Evolutionary conservation across 2,113 vertebrate genomes (phyloP).

Genomic region (Cercopithecus mona): DNA sequence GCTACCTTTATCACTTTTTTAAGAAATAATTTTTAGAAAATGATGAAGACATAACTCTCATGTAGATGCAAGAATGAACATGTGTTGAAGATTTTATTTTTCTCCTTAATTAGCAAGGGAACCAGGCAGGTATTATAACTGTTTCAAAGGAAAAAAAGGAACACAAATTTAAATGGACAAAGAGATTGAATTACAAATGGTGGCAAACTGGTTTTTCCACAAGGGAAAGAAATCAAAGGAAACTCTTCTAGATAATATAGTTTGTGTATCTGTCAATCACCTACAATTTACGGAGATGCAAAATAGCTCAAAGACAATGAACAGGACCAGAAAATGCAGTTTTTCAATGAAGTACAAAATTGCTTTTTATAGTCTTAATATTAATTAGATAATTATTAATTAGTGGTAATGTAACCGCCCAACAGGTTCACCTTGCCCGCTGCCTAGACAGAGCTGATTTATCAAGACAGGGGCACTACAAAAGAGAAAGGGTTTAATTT

Average conservation of each 20-base stretch:
- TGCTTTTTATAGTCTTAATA: not conserved
- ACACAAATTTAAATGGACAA: slow-evolving; percentile 7
- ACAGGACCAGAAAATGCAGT: not conserved
- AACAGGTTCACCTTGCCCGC: no score
- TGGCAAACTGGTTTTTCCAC: slow-evolving; percentile 8
- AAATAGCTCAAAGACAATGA: not conserved
- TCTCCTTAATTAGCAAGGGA: not conserved
- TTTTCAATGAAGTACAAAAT: not conserved
- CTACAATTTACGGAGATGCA: not conserved
- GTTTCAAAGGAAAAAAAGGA: slow-evolving; percentile 1
- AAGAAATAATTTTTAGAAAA: not conserved
- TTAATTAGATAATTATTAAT: not conserved
- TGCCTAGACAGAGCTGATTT: no score
- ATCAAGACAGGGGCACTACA: no score
- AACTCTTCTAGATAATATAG: not conserved
- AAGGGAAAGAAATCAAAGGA: slow-evolving; percentile 5
- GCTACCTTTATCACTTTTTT: not conserved
- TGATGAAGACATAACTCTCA: not conserved
- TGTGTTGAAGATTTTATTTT: slow-evolving; percentile 19
- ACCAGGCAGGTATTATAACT: not conserved
- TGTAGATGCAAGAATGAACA: not conserved
- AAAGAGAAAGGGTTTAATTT: no score
- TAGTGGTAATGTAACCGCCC: not conserved
- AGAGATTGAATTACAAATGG: not conserved
- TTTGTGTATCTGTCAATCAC: not conserved